phyloP scores from a whole-genome alignment of 2,888 invertebrate genomes.

The Teleiodes luculella region DNA sequence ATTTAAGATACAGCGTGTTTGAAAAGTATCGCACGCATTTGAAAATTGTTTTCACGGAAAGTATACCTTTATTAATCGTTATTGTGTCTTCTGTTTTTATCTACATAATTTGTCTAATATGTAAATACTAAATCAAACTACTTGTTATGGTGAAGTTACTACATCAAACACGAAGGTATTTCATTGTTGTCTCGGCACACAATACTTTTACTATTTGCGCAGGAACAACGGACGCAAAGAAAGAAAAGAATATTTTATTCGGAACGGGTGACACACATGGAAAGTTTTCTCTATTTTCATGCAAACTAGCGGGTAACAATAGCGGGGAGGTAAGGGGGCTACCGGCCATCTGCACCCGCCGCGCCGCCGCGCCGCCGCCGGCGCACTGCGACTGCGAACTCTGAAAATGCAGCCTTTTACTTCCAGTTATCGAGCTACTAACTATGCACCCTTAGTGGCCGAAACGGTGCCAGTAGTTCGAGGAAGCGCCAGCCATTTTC shows the following conservation, averaged over 20 bases:
- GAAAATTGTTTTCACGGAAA: no score
- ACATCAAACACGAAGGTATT: slow-evolving; percentile 31
- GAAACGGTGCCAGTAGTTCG: background rate
- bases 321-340: slow-evolving; percentile 41
- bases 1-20: no score
- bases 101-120: slow-evolving; percentile 17
- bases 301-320: slow-evolving; percentile 69
- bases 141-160: slow-evolving; percentile 14
- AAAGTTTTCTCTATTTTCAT: slow-evolving; percentile 70
- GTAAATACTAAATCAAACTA: no score
- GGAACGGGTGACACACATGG: slow-evolving; percentile 64
- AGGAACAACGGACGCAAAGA: slow-evolving; percentile 59
- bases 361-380: slow-evolving; percentile 39
- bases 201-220: slow-evolving; percentile 62
- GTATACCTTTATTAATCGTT: no score
- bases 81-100: no score
- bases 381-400: slow-evolving; percentile 31
- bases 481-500: no score
- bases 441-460: background rate
- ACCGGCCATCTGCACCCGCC: slow-evolving; percentile 42
- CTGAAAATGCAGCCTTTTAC: slow-evolving; percentile 46
- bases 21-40: no score
- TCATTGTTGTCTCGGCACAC: slow-evolving; percentile 54
- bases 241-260: slow-evolving; percentile 71
- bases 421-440: background rate